Conservation (phyloP, 2,113 vertebrate species). For the Phalacrocorax aristotelis region DNA sequence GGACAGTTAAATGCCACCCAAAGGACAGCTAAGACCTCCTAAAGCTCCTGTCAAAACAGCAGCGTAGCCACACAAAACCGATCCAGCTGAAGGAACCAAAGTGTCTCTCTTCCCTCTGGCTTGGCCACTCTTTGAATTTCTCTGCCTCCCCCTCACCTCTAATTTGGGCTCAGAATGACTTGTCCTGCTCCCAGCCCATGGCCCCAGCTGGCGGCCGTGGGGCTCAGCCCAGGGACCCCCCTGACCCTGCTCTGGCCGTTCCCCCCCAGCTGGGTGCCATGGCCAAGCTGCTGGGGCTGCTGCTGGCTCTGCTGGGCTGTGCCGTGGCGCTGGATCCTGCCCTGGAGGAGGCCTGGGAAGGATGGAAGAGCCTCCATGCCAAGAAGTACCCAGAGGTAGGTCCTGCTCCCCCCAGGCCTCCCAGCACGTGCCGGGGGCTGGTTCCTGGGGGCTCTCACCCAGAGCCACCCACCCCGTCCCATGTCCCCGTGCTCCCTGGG, state of each 20-base stretch:
- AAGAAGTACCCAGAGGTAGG: slow-evolving; percentile 37
- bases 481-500: accelerated
- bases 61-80: accelerated
- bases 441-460: background rate
- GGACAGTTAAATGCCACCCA: background rate
- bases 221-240: background rate
- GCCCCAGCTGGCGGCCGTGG: background rate
- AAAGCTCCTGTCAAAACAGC: background rate
- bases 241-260: accelerated
- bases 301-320: background rate
- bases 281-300: background rate
- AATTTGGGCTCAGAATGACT: background rate
- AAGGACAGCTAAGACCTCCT: background rate
- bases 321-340: accelerated
- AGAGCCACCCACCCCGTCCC: background rate
- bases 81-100: background rate
- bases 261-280: background rate
- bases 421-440: accelerated
- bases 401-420: background rate
- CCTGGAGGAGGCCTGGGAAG: slow-evolving; percentile 42
- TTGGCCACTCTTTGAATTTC: background rate
- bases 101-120: background rate
- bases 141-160: background rate
- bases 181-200: background rate
- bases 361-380: slow-evolving; percentile 20